Conservation (phyloP, 2,113 vertebrate genomes). For the Sorex fumeus region DNA sequence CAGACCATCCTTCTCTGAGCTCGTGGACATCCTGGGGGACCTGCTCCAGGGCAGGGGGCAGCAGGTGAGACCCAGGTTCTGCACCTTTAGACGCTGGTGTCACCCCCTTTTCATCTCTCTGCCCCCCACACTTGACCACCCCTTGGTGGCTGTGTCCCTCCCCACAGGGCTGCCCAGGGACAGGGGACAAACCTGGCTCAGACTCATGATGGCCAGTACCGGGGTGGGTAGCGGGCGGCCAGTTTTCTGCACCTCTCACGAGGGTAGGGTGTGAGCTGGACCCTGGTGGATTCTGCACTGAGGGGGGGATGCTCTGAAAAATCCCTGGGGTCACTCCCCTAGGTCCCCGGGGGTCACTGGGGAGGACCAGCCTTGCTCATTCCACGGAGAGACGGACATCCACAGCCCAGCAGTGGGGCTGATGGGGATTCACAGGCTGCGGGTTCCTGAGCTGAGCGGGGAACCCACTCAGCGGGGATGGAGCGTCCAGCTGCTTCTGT, state of each 20-base stretch:
- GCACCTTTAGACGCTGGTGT: rapidly evolving
- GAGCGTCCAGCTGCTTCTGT: not conserved
- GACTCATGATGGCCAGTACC: not conserved
- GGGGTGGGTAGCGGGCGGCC: not conserved
- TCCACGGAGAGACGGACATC: too few relatives aligned
- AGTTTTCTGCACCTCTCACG: not conserved
- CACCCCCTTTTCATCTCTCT: not conserved
- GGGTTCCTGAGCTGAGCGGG: not conserved
- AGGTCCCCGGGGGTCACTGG: too few relatives aligned
- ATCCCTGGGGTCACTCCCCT: too few relatives aligned
- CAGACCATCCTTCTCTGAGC: constrained; percentile 94
- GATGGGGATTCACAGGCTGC: not conserved
- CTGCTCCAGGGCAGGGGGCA: constrained; percentile 94
- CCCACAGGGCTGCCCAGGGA: not conserved
- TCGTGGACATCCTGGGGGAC: constrained; percentile 96
- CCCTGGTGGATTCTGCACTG: too few relatives aligned
- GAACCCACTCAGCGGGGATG: too few relatives aligned
- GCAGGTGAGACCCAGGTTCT: constrained; percentile 89
- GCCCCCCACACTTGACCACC: too few relatives aligned
- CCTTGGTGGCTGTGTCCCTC: not conserved
- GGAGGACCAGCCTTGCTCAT: too few relatives aligned
- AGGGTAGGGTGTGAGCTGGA: not conserved
- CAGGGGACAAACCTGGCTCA: not conserved
- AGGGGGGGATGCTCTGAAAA: too few relatives aligned
- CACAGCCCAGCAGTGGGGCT: too few relatives aligned